phyloP scores from a whole-genome alignment of 2,113 vertebrate genomes.

The Amphiprion percula region DNA sequence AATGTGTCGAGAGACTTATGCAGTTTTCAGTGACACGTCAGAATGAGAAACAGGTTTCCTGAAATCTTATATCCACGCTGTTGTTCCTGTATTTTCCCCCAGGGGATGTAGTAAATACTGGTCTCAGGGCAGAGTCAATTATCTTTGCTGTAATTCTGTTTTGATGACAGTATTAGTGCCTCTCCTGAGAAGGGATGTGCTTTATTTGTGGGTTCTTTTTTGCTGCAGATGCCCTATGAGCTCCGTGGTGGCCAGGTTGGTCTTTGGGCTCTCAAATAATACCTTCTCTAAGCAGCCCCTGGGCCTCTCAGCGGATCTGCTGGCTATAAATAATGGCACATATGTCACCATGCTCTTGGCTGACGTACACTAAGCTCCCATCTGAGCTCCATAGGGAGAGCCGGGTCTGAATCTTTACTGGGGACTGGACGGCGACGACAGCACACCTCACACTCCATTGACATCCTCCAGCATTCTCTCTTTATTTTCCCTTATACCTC shows the following conservation, averaged over 20 bases:
- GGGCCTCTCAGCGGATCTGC: constrained; percentile 69
- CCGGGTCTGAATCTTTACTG: too few relatives aligned
- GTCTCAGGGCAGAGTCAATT: background rate
- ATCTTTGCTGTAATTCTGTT: constrained; percentile 20
- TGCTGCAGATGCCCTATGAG: constrained; percentile 26
- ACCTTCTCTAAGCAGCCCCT: constrained; percentile 68
- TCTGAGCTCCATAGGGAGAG: constrained; percentile 48
- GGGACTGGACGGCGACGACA: too few relatives aligned
- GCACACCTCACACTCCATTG: background rate
- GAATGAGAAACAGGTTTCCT: too few relatives aligned
- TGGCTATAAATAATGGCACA: constrained; percentile 80
- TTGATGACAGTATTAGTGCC: constrained; percentile 20
- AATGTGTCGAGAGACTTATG: background rate
- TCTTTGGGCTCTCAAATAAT: constrained; percentile 70
- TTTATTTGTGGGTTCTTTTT: constrained; percentile 19
- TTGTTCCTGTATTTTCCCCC: too few relatives aligned
- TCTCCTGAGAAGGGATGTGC: constrained; percentile 6
- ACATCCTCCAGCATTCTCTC: constrained; percentile 9
- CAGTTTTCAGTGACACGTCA: too few relatives aligned
- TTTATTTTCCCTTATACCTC: background rate
- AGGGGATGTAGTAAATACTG: too few relatives aligned
- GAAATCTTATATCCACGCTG: too few relatives aligned
- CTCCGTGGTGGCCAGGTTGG: constrained; percentile 38
- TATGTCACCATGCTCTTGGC: constrained; percentile 68
- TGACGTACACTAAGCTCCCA: constrained; percentile 62